Evolutionary conservation across 1,140 invertebrate species (phyloP), one percentile per base, ranked within the genome.

Genomic region (Augochlora pura): DNA sequence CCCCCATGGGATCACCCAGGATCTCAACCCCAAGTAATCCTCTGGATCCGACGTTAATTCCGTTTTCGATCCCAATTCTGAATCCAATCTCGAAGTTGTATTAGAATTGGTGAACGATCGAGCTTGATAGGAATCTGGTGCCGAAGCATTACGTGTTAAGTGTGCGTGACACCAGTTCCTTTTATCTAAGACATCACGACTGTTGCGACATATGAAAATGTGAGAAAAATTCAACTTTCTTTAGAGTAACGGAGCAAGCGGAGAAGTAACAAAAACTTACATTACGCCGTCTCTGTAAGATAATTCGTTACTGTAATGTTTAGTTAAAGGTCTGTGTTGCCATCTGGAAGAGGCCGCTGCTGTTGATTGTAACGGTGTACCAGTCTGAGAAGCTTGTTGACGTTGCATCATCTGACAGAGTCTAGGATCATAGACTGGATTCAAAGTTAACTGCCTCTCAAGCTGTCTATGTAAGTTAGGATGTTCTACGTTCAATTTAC

Each of bases 361-460:
- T 57, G 89, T 76, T 86, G 86, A 87, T 10, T 81, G 85, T 10
- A 81, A 69, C 54, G 76, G 71, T 59, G 77, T 70, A 18, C 32
- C 75, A 12, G 73, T 60, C 57, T 79, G 79, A 6, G 74, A 76
- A 10, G 72, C 4, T 89, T 88, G 81, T 38, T 88, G 78, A 85
- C 92, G 92, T 70, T 92, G 87, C 72, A 91, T 88, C 69, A 94
- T 84, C 67, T 94, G 93, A 87, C 92, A 94, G 63, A 97, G 91
- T 68, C 97, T 92, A 12, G 96, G 95, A 92, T 98, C 97, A 83
- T 95, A 95, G 6, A 93, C 91, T 1, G 97, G 97, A 92, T 97
- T 98, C 0, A 98, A 90, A 2, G 97, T 97, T 25, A 97, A 92
- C 86, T 98, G 97, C 39, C 97, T 94, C 65, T 96, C 96, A 7